phyloP scores from a whole-genome alignment of 2,113 vertebrate genomes.

The Oncorhynchus mykiss region DNA sequence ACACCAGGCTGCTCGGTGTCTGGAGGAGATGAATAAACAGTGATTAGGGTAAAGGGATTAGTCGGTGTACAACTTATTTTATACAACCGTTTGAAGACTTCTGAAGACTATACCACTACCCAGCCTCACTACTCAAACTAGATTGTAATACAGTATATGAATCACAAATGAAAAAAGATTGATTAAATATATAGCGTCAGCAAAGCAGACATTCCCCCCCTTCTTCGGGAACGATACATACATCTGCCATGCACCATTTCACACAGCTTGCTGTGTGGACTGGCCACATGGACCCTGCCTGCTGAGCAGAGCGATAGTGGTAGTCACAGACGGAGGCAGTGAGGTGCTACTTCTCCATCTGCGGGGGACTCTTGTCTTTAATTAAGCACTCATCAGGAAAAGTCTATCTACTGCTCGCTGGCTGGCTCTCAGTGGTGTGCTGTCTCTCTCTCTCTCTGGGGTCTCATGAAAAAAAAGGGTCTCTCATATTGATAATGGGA shows the following conservation, averaged over 20 bases:
- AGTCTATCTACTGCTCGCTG: slow-evolving; percentile 20
- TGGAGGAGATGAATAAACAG: slow-evolving; percentile 30
- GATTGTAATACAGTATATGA: neutral
- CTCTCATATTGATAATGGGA: slow-evolving; percentile 15
- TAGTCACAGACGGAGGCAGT: neutral
- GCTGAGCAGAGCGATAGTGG: neutral
- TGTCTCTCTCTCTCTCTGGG: neutral
- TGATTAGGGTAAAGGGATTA: slow-evolving; percentile 51
- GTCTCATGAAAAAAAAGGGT: slow-evolving; percentile 5
- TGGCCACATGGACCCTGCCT: slow-evolving; percentile 6
- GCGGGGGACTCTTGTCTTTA: slow-evolving; percentile 12
- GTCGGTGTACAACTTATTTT: slow-evolving; percentile 11
- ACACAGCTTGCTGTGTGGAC: slow-evolving; percentile 68
- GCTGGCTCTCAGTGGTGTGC: too few species aligned
- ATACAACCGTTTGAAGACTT: neutral
- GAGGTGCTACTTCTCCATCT: slow-evolving; percentile 25
- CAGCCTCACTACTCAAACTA: neutral
- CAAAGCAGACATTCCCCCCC: too few species aligned
- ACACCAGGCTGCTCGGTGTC: neutral
- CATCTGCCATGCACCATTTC: slow-evolving; percentile 50
- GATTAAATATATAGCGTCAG: too few species aligned
- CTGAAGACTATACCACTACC: slow-evolving; percentile 1
- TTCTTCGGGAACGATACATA: neutral
- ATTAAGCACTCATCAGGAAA: slow-evolving; percentile 25
- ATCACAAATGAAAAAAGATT: neutral